Conservation (phyloP, 2,888 invertebrate genomes). For the Seira sanloemensis region DNA sequence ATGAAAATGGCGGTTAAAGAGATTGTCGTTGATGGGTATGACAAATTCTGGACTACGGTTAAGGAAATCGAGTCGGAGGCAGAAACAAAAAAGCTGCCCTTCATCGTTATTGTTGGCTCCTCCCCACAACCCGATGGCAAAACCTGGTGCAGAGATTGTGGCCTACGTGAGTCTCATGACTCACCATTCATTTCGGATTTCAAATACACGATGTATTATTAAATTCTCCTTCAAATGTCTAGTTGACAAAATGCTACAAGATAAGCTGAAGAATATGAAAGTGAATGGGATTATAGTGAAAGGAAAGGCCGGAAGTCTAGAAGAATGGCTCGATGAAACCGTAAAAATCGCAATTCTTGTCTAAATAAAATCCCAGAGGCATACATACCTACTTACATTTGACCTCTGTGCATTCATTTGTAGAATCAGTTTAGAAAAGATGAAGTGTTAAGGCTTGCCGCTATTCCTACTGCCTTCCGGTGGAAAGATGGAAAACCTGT, state of each 20-base stretch:
- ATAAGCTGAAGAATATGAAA: constrained; percentile 34
- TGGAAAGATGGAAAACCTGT: constrained; percentile 77
- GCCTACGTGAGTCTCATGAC: constrained; percentile 80
- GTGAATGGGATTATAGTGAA: constrained; percentile 52
- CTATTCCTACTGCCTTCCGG: constrained; percentile 87
- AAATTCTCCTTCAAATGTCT: constrained; percentile 6
- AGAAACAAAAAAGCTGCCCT: constrained; percentile 6
- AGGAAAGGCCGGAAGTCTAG: constrained; percentile 67
- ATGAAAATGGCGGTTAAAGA: constrained; percentile 7
- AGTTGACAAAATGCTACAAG: constrained; percentile 65
- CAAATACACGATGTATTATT: not conserved
- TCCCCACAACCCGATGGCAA: constrained; percentile 80
- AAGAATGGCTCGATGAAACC: constrained; percentile 88
- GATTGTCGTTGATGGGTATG: constrained; percentile 33
- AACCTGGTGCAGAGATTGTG: constrained; percentile 95
- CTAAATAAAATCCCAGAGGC: no score
- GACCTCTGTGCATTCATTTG: not conserved
- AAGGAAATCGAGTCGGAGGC: constrained; percentile 30
- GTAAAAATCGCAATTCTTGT: constrained; percentile 74
- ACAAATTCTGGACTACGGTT: constrained; percentile 32
- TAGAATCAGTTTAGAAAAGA: constrained; percentile 86
- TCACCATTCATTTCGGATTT: not conserved
- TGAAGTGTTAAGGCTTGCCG: constrained; percentile 82
- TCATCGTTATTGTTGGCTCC: constrained; percentile 79
- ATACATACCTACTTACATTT: no score